Base-by-base conservation (phyloP, 2,113 vertebrate genomes). In the Zeus faber region DNA sequence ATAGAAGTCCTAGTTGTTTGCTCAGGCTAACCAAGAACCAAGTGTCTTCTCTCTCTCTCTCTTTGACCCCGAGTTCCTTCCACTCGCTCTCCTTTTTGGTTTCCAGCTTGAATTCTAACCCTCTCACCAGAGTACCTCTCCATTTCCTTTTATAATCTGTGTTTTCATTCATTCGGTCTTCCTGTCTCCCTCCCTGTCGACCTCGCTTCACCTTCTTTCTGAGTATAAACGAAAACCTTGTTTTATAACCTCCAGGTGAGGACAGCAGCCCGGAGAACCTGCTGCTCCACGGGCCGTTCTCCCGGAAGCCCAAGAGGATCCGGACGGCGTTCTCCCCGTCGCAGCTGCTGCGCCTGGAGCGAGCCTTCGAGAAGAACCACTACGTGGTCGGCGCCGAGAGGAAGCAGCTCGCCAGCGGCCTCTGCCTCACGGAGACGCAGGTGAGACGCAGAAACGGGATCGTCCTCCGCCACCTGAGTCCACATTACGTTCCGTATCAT, bases 311-410 rank as follows among this genome's bases (percentile, higher is more conserved):
- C 47, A 91, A 92, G 69, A 68, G 88, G 44, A 91, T 91, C 69
- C 71, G 86, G 7, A 91, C 85, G 1, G 90, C 89, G 26, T 91
- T 92, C 73, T 91, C 89, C 0, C 88, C 88, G 0, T 92, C 91
- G 0, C 90, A 91, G 83, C 89, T 90, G 58, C 85, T 90, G 2
- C 79, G 88, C 0, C 80, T 92, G 56, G 90, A 92, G 37, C 82
- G 85, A 13, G 88, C 90, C 58, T 91, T 93, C 35, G 90, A 93
- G 74, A 91, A 92, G 61, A 90, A 91, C 41, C 88, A 92, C 76
- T 93, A 92, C 6, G 91, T 93, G 10, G 91, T 93, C 6, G 91
- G 91, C 26, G 87, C 88, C 0, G 91, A 92, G 73, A 82, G 91
- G 62, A 92, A 92, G 49, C 91, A 92, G 79, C 84, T 93, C 57